phyloP scores from a whole-genome alignment of 2,113 vertebrate species.

The Columba livia region DNA sequence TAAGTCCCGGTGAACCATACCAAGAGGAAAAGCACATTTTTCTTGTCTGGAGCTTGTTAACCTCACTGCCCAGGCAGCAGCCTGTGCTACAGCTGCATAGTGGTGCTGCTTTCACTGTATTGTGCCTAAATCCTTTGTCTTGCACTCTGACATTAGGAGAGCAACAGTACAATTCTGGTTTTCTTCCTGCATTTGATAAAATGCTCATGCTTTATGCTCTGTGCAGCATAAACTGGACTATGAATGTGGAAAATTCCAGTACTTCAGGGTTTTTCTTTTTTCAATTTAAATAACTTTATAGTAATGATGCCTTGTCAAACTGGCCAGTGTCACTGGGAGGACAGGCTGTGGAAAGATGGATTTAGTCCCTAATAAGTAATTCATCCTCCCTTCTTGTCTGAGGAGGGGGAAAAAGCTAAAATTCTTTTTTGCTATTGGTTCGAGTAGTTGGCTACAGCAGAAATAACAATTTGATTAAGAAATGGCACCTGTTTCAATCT shows the following conservation, averaged over 20 bases:
- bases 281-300: background rate
- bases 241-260: background rate
- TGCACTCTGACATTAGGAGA: background rate
- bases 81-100: background rate
- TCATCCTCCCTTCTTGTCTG: background rate
- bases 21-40: background rate
- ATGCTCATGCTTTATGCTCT: background rate
- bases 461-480: background rate
- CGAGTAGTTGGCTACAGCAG: background rate
- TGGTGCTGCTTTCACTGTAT: fast-evolving
- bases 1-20: background rate
- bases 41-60: background rate
- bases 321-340: background rate
- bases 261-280: background rate
- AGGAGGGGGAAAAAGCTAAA: background rate
- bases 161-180: background rate
- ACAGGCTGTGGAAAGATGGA: background rate
- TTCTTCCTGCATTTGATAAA: background rate
- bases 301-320: background rate
- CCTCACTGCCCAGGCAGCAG: background rate
- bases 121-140: background rate
- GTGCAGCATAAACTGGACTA: background rate
- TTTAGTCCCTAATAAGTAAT: background rate
- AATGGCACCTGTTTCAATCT: background rate
- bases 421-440: background rate